A percentile compares a stretch with the other conserved stretches of the same genome.
Conservation (phyloP, 2,888 invertebrate species). For the Drosophila yooni region DNA sequence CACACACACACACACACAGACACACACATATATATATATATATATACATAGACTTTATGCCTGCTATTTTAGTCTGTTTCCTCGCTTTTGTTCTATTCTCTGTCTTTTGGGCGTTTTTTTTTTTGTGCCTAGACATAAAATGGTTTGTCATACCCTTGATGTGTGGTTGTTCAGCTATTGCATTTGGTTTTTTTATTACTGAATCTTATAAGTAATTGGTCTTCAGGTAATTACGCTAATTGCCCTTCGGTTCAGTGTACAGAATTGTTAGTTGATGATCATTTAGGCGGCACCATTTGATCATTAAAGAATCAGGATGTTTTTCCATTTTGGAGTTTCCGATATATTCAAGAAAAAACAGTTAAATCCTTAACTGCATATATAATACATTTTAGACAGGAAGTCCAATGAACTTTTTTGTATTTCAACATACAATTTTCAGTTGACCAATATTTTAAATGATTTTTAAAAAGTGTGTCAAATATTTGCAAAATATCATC, state of each 20-base stretch:
- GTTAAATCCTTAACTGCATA: not conserved
- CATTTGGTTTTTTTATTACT: not conserved
- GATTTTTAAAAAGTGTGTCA: too few species aligned
- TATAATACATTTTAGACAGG: not conserved
- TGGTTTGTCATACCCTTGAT: slow-evolving; percentile 7
- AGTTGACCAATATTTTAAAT: too few species aligned
- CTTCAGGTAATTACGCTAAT: not conserved
- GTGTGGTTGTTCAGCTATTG: slow-evolving; percentile 4
- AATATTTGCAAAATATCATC: too few species aligned
- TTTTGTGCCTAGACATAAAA: slow-evolving; percentile 10
- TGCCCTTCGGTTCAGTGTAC: not conserved
- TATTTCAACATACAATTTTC: not conserved
- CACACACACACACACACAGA: not conserved
- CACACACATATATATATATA: not conserved
- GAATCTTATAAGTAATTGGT: not conserved
- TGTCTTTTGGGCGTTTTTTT: slow-evolving; percentile 38
- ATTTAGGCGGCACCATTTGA: not conserved
- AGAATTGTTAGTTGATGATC: not conserved
- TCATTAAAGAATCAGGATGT: not conserved
- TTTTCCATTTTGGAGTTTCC: not conserved
- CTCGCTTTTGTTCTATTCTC: slow-evolving; percentile 7
- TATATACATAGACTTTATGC: not conserved
- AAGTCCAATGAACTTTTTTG: not conserved
- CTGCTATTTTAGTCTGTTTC: slow-evolving; percentile 5
- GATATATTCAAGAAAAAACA: not conserved